Evolutionary conservation across 1,140 invertebrate genomes (phyloP).

Genomic region (Formica selysi): DNA sequence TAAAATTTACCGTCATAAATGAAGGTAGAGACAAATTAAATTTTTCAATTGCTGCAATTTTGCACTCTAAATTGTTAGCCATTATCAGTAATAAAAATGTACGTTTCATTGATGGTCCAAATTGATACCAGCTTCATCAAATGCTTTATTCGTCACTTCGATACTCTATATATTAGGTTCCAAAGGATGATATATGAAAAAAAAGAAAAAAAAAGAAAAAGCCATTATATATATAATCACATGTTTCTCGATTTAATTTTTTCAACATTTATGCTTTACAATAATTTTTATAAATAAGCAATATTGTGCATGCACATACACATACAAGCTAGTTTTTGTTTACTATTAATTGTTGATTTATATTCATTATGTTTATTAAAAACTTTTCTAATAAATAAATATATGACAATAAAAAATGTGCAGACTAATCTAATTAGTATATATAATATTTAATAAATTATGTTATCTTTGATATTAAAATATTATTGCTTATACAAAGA

Average conservation of each 20-base stretch:
- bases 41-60: conserved; percentile 51
- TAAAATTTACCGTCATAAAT: conserved; percentile 68
- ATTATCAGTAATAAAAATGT: conserved; percentile 53
- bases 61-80: conserved; percentile 67
- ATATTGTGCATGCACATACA: neutral
- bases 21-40: conserved; percentile 70
- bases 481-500: neutral
- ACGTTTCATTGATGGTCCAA: conserved; percentile 5
- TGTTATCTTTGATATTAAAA: neutral
- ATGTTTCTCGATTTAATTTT: neutral
- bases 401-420: neutral
- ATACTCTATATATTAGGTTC: conserved; percentile 58
- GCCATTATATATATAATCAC: neutral
- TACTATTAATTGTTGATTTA: neutral
- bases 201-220: neutral
- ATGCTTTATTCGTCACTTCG: conserved; percentile 60
- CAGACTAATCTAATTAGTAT: neutral
- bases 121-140: conserved; percentile 68
- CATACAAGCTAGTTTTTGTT: neutral
- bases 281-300: neutral
- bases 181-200: neutral
- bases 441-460: conserved; percentile 3
- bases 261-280: neutral
- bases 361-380: neutral
- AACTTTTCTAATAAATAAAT: neutral